phyloP scores from a whole-genome alignment of 2,797 vertebrate genomes.

The Acipenser ruthenus region DNA sequence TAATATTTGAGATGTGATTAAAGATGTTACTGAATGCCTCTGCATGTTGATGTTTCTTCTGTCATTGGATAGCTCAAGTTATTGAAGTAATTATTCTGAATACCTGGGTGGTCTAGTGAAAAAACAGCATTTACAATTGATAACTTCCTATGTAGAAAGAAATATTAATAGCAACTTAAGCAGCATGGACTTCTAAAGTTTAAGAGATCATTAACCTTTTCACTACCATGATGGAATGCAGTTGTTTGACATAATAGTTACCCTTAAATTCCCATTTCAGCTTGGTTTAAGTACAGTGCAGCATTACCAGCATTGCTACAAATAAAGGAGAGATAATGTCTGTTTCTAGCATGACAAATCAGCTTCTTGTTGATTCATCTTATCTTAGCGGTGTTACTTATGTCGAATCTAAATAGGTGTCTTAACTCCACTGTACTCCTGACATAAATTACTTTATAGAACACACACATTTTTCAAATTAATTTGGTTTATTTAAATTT shows the following conservation, averaged over 20 bases:
- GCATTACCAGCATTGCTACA: constrained; percentile 5
- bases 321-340: constrained; percentile 25
- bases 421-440: background rate
- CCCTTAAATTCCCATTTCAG: constrained; percentile 12
- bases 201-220: constrained; percentile 38
- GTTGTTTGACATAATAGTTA: constrained; percentile 24
- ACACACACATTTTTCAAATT: no score
- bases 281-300: background rate
- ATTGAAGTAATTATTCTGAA: constrained; percentile 54
- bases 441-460: no score
- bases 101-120: constrained; percentile 55
- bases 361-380: background rate
- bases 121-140: constrained; percentile 40
- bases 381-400: background rate
- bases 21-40: constrained; percentile 34
- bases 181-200: constrained; percentile 24
- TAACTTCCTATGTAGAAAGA: constrained; percentile 44
- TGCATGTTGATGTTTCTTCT: constrained; percentile 39
- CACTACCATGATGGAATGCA: constrained; percentile 13
- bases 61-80: constrained; percentile 34
- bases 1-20: constrained; percentile 23
- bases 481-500: no score
- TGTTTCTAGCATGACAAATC: constrained; percentile 21
- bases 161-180: constrained; percentile 29
- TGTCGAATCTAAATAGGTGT: background rate